Conservation (phyloP, 1,140 invertebrate species). For the Linepithema humile region DNA sequence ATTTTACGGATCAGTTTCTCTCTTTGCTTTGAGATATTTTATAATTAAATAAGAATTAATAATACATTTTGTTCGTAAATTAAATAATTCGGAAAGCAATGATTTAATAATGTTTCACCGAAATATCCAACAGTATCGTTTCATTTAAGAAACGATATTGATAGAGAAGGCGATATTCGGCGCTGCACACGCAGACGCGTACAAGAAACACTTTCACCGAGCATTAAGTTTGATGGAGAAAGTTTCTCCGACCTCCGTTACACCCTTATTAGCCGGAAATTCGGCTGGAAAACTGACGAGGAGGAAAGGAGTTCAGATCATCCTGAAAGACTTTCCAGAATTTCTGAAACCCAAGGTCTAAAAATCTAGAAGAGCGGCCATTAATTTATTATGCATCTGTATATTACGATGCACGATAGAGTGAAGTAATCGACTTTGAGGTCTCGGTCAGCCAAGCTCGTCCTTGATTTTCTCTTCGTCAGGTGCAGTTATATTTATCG, state of each 20-base stretch:
- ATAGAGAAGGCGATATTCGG: conserved; percentile 59
- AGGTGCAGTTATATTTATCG: not conserved
- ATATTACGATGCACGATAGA: not conserved
- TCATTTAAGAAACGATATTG: conserved; percentile 16
- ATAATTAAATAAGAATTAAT: not conserved
- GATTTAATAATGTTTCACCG: not conserved
- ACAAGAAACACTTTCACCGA: conserved; percentile 72
- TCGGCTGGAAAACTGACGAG: conserved; percentile 1
- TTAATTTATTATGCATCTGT: not conserved
- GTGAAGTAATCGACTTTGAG: not conserved
- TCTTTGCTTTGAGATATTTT: not conserved
- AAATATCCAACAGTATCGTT: conserved; percentile 39
- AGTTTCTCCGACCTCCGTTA: conserved; percentile 61
- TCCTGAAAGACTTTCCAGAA: not conserved
- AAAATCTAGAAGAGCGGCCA: too few species aligned
- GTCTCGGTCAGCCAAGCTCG: not conserved
- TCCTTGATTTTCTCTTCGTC: not conserved
- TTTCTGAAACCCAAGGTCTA: not conserved
- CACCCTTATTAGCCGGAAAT: conserved; percentile 50
- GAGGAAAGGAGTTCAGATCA: not conserved
- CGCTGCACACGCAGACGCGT: conserved; percentile 20
- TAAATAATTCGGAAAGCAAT: not conserved
- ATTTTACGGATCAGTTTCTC: too few species aligned
- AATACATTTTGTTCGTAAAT: not conserved
- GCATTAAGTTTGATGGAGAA: conserved; percentile 60